Evolutionary conservation across 2,113 vertebrate genomes (phyloP), one percentile per base, ranked within the genome.

Genomic region (Syngnathoides biaculeatus): DNA sequence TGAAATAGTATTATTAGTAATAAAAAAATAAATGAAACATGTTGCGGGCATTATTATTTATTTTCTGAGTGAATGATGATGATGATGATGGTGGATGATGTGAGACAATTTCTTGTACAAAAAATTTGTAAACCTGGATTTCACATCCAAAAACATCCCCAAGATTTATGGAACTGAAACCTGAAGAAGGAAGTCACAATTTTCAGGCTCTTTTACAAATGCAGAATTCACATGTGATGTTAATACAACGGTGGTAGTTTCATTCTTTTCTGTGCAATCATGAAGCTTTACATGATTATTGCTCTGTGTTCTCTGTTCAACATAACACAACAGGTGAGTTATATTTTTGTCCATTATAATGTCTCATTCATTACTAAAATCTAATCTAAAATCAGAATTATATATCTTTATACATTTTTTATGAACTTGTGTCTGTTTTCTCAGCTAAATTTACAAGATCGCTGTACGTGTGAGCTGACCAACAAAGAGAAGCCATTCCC

Each of bases 401-500:
- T 45, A 45, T 45, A 45, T 45, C 13, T 45, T 14, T 45, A 45
- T 45, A 15, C 1, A 30, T 6, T 8, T 27, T 30, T 10, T 65
- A 2, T 10, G 4, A 19, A n/a, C 20, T n/a, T 53, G 30, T 13
- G 10, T 24, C 10, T 17, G 24, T 50, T 47, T 11, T 11, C 5
- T 69, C 52, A 89, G 87, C 50, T 15, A 14, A 1, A 42, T 20
- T 27, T 53, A 5, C 0, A 1, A 10, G 72, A 75, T 0, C 47
- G 8, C 0, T 93, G 92, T 71, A 19, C 45, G 14, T 93, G 92
- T 84, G 84, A 92, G 42, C 26, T 92, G 38, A 72, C 22, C 1
- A 84, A 65, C 60, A 42, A 71, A 6, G 80, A 73, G 24, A 58
- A 67, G 20, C 4, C 60, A 0, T 92, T 93, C 26, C 91, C 92